Conservation (phyloP, 2,113 vertebrate species). For the Atractosteus spatula region DNA sequence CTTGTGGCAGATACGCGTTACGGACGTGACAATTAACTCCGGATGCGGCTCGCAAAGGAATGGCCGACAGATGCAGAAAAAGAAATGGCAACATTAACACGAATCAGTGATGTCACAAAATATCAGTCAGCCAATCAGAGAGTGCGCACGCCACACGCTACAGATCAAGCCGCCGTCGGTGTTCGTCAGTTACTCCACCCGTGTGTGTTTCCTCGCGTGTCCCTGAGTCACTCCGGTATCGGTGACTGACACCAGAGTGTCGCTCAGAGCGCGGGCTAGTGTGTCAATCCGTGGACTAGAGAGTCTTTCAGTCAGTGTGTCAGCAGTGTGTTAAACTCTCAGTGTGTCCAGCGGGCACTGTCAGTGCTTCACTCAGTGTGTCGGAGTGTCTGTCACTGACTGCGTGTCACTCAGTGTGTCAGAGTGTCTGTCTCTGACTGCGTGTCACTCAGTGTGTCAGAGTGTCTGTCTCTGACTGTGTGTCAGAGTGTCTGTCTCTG, state of each 20-base stretch:
- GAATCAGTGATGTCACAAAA: too few species aligned
- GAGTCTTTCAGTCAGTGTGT: not conserved
- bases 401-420: not conserved
- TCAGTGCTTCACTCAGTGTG: not conserved
- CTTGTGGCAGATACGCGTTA: too few species aligned
- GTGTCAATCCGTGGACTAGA: not conserved
- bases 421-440: not conserved
- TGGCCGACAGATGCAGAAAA: too few species aligned
- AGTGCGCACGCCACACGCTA: too few species aligned
- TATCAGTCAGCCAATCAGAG: too few species aligned
- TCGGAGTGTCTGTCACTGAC: not conserved
- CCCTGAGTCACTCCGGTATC: too few species aligned
- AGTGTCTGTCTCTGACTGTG: not conserved
- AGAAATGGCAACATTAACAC: too few species aligned
- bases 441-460: not conserved
- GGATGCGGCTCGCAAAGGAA: too few species aligned
- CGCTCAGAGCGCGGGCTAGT: not conserved
- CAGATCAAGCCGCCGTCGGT: too few species aligned
- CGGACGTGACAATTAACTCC: too few species aligned
- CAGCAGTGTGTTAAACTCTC: not conserved
- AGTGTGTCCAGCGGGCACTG: not conserved
- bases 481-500: not conserved
- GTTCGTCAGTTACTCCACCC: too few species aligned
- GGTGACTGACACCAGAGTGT: not conserved
- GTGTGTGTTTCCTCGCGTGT: not conserved